phyloP scores from a whole-genome alignment of 2,888 invertebrate species.

The Ophion costatus region DNA sequence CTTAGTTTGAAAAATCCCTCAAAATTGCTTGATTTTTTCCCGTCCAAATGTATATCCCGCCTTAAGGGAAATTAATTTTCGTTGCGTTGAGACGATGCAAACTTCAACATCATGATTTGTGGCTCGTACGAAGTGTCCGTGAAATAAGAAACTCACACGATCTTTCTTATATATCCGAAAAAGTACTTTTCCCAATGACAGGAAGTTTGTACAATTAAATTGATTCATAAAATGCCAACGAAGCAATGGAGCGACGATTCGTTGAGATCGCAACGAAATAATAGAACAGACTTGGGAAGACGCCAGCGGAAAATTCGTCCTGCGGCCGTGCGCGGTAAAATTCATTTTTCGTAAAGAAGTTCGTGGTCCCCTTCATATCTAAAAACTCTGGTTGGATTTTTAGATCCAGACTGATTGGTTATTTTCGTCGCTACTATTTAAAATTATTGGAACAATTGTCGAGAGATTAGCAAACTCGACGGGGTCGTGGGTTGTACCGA shows the following conservation, averaged over 20 bases:
- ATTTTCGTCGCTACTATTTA: not conserved
- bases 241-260: not conserved
- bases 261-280: not conserved
- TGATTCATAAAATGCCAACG: not conserved
- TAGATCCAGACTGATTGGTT: not conserved
- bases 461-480: not conserved
- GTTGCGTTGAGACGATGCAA: too few relatives aligned
- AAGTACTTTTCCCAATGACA: not conserved
- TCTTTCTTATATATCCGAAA: not conserved
- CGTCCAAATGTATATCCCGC: too few relatives aligned
- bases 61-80: too few relatives aligned
- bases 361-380: not conserved
- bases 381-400: not conserved
- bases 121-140: constrained; percentile 17
- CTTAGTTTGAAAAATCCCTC: too few relatives aligned
- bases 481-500: not conserved
- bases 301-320: not conserved
- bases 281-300: not conserved
- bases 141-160: constrained; percentile 55
- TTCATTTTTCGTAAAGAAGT: not conserved
- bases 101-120: not conserved
- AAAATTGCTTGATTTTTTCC: too few relatives aligned
- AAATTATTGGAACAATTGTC: not conserved
- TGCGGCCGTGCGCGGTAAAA: not conserved
- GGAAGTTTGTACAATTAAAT: not conserved